Base-by-base conservation (phyloP, 2,888 invertebrate species). In the Agrotis ipsilon region DNA sequence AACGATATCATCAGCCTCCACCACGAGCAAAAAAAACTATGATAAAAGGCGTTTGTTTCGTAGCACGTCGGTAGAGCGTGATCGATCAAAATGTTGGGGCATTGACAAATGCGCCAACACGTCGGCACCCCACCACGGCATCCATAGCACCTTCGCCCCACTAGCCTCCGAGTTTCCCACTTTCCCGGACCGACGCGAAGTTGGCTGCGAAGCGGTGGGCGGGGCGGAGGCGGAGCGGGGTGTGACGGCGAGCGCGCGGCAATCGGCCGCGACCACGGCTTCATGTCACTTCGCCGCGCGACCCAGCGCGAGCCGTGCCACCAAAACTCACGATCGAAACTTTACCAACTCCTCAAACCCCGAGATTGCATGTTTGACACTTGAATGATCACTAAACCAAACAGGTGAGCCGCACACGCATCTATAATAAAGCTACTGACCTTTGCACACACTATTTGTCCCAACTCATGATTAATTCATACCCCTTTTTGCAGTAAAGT, bases 361-460 rank as follows among this genome's bases (percentile, higher is more conserved):
- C 13, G 70, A 75, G 81, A 79, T 81, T 80, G 71, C 75, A 82
- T 68, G 68, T 63, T 66, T 66, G 74, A 75, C 57, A 79, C 62
- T 54, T 72, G 68, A 80, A 79, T 76, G 39, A 69, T 81, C 60
- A 80, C 68, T n/a, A 54, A 93, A 92, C 92, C 89, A 90, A 91
- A 91, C 91, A 91, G 91, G 92, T 92, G 91, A 91, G 86, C 88
- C 80, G 82, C 79, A 87, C 87, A 87, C 87, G 90, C 91, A 92
- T 92, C 87, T 90, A 87, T 93, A 92, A 92, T 93, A 91, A 92
- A 93, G 91, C 90, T 88, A 91, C 90, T 93, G 94, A 95, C 95
- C 95, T 95, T 94, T 94, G 91, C 87, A 88, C 88, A 88, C 88
- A 93, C 93, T 95, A 94, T 95, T 95, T 94, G 94, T 94, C 94